phyloP scores from a whole-genome alignment of 2,888 invertebrate genomes.

The Sarcophaga caerulescens region DNA sequence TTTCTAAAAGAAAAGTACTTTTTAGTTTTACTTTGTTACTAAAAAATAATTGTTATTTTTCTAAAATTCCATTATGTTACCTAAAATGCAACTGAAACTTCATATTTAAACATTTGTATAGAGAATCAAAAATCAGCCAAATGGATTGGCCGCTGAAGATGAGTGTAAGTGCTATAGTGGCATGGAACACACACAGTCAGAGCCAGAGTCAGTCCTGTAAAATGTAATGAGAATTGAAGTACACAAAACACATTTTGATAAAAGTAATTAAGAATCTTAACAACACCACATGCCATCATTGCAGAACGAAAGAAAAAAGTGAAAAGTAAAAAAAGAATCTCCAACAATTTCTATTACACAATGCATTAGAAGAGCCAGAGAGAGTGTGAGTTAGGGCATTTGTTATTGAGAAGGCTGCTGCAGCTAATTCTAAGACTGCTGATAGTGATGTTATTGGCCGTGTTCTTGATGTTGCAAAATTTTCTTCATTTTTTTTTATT shows the following conservation, averaged over 20 bases:
- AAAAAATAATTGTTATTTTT: too few relatives aligned
- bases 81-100: too few relatives aligned
- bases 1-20: too few relatives aligned
- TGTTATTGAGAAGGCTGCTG: background rate
- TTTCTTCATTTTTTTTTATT: background rate
- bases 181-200: background rate
- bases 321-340: conserved; percentile 12
- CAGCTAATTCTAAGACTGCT: background rate
- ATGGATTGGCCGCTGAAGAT: too few relatives aligned
- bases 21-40: too few relatives aligned
- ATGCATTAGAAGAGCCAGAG: background rate
- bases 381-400: too few relatives aligned
- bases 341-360: background rate
- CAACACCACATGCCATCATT: conserved; percentile 67
- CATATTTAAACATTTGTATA: too few relatives aligned
- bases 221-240: conserved; percentile 7
- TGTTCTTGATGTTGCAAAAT: background rate
- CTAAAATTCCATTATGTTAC: too few relatives aligned
- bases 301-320: conserved; percentile 30
- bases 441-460: background rate
- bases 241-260: conserved; percentile 61
- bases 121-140: too few relatives aligned
- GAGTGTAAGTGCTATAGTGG: too few relatives aligned
- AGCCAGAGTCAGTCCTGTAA: background rate
- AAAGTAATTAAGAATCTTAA: conserved; percentile 76